A percentile compares a stretch with the other conserved stretches of the same genome.
Conservation (phyloP, 2,113 vertebrate genomes). For the Helogale parvula region DNA sequence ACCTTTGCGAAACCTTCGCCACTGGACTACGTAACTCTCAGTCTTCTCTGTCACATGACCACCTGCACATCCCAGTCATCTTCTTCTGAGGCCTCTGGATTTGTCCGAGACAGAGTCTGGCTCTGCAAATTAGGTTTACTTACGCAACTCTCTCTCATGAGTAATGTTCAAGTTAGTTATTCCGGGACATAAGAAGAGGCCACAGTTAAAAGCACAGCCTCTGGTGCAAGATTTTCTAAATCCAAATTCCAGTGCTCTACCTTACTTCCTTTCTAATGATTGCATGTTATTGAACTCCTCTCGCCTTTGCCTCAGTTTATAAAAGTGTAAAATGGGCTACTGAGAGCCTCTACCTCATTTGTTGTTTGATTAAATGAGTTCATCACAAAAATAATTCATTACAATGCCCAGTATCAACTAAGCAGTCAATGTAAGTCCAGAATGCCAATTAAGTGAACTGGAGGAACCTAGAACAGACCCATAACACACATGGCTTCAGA, state of each 20-base stretch:
- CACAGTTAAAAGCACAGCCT: neutral
- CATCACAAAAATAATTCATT: neutral
- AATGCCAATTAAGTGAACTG: neutral
- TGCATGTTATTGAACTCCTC: neutral
- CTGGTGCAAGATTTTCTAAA: neutral
- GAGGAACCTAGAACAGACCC: neutral
- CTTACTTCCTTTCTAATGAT: neutral
- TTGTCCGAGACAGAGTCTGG: neutral
- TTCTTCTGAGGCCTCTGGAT: neutral
- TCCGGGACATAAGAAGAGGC: neutral
- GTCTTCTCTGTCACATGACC: neutral
- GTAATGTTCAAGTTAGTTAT: neutral
- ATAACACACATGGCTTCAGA: neutral
- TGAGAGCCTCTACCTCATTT: neutral
- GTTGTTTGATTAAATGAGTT: neutral
- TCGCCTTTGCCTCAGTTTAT: conserved; percentile 33
- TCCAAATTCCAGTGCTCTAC: neutral
- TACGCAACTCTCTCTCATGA: neutral
- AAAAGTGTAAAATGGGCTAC: neutral
- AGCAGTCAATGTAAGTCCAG: neutral
- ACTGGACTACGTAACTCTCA: neutral
- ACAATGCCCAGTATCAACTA: neutral
- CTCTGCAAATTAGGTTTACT: conserved; percentile 9
- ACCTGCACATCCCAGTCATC: neutral
- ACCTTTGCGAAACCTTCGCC: neutral